These are phyloP conservation scores for Dasyornis broadbenti DNA, from an alignment of 2,113 vertebrate genomes.

Conservation along the genomic window DNA sequence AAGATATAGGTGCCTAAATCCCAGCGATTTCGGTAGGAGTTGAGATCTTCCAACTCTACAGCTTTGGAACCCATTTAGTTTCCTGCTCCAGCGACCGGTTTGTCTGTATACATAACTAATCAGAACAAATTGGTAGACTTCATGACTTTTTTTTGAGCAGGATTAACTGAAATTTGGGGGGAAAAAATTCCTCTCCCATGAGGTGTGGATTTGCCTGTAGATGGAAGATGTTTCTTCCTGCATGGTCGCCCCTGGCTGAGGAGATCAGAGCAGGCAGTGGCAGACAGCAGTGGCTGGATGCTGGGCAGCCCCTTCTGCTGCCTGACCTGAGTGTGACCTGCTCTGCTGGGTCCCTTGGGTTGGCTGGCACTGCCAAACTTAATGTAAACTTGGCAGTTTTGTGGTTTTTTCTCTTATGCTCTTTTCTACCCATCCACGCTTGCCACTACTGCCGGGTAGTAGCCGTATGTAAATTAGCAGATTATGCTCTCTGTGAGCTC, in stretches of 20 bases:
- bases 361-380: rapidly evolving
- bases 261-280: rapidly evolving
- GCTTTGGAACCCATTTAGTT: neutral
- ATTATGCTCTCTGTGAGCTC: neutral
- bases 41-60: neutral
- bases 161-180: neutral
- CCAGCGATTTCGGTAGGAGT: neutral
- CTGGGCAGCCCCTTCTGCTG: neutral
- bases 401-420: neutral
- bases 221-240: neutral
- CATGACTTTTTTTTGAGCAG: neutral
- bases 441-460: neutral
- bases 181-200: rapidly evolving
- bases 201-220: neutral
- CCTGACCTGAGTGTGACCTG: neutral
- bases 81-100: rapidly evolving
- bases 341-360: neutral
- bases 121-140: neutral
- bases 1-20: neutral
- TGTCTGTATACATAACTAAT: neutral
- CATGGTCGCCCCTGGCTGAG: neutral
- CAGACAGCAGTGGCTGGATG: neutral
- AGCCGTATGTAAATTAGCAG: neutral
- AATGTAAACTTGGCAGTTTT: neutral
- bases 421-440: neutral